Conservation (phyloP, 2,888 invertebrate species). For the Nesidiocoris tenuis region DNA sequence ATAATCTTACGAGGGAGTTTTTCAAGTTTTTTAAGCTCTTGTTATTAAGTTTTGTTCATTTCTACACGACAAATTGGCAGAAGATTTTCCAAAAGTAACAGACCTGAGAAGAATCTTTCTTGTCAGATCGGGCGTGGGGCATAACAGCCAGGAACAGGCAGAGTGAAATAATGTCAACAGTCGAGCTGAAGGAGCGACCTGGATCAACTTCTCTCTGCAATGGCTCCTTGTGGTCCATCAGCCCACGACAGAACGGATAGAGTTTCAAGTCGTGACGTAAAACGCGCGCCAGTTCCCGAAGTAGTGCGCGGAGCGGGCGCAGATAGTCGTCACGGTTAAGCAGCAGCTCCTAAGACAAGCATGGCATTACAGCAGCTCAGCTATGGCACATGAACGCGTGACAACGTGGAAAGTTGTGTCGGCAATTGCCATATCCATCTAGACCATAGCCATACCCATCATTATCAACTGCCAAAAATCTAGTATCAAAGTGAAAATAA, state of each 20-base stretch:
- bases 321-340: slow-evolving; percentile 87
- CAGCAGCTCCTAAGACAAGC: slow-evolving; percentile 70
- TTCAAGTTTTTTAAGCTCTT: no score
- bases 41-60: no score
- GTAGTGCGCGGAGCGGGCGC: slow-evolving; percentile 77
- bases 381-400: no score
- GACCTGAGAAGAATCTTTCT: slow-evolving; percentile 55
- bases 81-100: no score
- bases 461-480: no score
- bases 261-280: slow-evolving; percentile 79
- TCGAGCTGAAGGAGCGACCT: slow-evolving; percentile 79
- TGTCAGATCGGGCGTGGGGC: slow-evolving; percentile 62
- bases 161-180: slow-evolving; percentile 82
- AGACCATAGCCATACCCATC: no score
- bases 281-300: slow-evolving; percentile 85
- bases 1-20: no score
- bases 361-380: no score
- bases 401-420: no score
- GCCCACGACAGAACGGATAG: slow-evolving; percentile 69
- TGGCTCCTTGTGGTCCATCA: slow-evolving; percentile 59
- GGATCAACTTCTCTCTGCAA: slow-evolving; percentile 67
- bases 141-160: slow-evolving; percentile 80
- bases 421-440: no score
- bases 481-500: no score
- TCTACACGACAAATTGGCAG: no score